Evolutionary conservation across 2,888 invertebrate species (phyloP), one percentile per base, ranked within the genome.

Genomic region (Lathronympha strigana): DNA sequence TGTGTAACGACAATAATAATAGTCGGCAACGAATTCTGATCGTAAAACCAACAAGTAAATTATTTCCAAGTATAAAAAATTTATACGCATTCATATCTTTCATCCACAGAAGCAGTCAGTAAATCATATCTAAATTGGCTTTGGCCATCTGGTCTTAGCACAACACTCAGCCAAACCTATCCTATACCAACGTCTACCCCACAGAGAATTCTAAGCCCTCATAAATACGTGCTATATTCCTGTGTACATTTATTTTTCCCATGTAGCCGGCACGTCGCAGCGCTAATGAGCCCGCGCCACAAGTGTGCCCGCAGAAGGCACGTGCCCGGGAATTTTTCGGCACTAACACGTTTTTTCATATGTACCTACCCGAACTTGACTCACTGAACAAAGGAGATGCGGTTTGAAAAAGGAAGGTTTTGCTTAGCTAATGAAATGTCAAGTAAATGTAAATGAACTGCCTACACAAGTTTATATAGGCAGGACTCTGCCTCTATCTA

Each of bases 301-400:
- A 68, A 66, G 66, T 66, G 68, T 66, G 66, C 47, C 67, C 60
- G 62, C 72, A 68, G 71, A 71, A 70, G 70, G 73, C 74, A 75
- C 78, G 79, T 77, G 77, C 74, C 67, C 58, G 66, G 47, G 71
- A 72, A 77, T 75, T 77, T 78, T 79, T 77, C 71, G 77, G 70
- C 72, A 69, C 72, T 72, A 69, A 67, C 71, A 66, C 72, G 67
- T 69, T 58, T 19, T 57, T 53, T 47, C 54, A 53, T 60, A 60
- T 60, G 53, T 23, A 28, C 28, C 57, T 4, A 43, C 28, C 40
- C 63, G 57, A 58, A 40, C 60, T 66, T 60, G 60, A 60, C 45
- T 66, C 17, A 60, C 21, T 60, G 45, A 45, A 66, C 54, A 60
- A 61, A 61, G 40, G 54, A 43, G 50, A 38, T 55, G 55, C 11